Percentiles rank a stretch among this genome's conserved stretches.
Evolutionary conservation across 2,113 vertebrate species (phyloP).

Genomic region (Nyctibius bracteatus): DNA sequence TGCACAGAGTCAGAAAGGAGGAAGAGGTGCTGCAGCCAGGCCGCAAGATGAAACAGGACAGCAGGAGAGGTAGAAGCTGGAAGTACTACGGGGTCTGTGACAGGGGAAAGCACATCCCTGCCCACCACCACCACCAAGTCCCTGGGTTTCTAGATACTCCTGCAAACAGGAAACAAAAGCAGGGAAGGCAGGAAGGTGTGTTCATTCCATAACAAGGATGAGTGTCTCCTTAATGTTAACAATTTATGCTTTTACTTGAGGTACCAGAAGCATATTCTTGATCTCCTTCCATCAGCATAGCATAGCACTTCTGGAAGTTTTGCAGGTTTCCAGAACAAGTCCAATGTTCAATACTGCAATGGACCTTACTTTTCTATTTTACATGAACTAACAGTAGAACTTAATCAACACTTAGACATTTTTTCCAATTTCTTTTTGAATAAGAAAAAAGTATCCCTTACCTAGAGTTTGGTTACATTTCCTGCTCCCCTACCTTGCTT

Average conservation of each 20-base stretch:
- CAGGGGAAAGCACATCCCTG: neutral
- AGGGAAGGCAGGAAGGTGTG: neutral
- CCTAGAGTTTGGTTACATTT: neutral
- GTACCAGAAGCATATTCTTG: neutral
- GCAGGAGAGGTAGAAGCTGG: neutral
- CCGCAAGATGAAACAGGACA: neutral
- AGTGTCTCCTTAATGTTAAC: rapidly evolving
- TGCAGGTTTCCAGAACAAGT: neutral
- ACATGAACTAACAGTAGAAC: neutral
- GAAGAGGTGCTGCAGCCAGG: neutral
- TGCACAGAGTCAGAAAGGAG: neutral
- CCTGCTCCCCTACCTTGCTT: neutral
- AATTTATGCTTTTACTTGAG: neutral
- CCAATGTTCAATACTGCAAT: rapidly evolving
- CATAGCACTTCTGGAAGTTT: neutral
- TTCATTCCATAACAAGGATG: neutral
- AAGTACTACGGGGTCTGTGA: neutral
- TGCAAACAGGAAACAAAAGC: rapidly evolving
- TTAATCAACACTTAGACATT: neutral
- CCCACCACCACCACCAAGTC: neutral
- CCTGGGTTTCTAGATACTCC: neutral
- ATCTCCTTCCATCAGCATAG: neutral
- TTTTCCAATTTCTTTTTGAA: neutral
- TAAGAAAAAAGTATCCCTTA: neutral
- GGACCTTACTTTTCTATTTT: neutral